Evolutionary conservation across 2,888 invertebrate species (phyloP).

Genomic region (Troglohyphantes excavatus): DNA sequence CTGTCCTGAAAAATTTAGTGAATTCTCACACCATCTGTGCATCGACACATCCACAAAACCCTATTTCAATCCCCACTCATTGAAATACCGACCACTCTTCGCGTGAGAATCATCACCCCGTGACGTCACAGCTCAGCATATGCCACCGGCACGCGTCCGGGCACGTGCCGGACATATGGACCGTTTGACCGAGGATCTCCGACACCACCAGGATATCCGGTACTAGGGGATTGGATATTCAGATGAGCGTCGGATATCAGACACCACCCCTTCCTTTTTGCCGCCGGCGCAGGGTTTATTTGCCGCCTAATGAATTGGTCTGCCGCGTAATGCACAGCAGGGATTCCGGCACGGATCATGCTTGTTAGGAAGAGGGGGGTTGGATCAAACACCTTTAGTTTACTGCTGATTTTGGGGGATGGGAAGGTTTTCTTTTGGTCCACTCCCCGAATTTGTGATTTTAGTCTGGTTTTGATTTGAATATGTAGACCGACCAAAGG

Average conservation of each 20-base stretch:
- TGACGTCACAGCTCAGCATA: slow-evolving; percentile 52
- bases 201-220: slow-evolving; percentile 66
- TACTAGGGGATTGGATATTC: slow-evolving; percentile 49
- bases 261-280: slow-evolving; percentile 6
- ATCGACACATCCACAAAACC: no score
- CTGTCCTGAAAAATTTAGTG: no score
- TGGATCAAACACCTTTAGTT: no score
- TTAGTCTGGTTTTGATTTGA: no score
- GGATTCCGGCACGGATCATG: slow-evolving; percentile 30
- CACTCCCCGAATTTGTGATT: neutral
- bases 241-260: slow-evolving; percentile 66
- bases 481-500: no score
- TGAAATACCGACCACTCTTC: no score
- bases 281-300: slow-evolving; percentile 30
- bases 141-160: neutral
- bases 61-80: no score
- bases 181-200: slow-evolving; percentile 66
- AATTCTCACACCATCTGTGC: no score
- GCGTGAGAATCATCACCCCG: neutral
- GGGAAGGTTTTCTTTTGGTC: neutral
- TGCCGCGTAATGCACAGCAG: slow-evolving; percentile 42
- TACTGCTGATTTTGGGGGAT: no score
- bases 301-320: slow-evolving; percentile 74
- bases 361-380: slow-evolving; percentile 20
- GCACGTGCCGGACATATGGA: slow-evolving; percentile 76